Evolutionary conservation across 2,888 invertebrate genomes (phyloP).

Genomic region (Cephus pygmeus): DNA sequence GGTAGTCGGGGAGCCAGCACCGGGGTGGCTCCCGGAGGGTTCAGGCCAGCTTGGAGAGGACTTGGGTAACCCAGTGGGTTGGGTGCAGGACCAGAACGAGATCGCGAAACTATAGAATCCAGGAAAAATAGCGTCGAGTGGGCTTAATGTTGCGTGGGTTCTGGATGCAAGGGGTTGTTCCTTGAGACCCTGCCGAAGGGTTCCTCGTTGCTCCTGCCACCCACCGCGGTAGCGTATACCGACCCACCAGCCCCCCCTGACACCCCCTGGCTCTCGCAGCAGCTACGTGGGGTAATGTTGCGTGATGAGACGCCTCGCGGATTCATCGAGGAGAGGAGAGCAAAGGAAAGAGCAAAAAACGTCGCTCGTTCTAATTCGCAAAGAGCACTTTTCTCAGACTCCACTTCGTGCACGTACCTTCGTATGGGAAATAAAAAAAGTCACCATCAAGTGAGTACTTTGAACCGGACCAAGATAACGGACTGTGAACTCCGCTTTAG

Average conservation of each 20-base stretch:
- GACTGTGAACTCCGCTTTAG: background rate
- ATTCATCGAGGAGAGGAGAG: conserved; percentile 49
- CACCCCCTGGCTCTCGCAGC: conserved; percentile 17
- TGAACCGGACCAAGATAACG: background rate
- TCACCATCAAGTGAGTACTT: background rate
- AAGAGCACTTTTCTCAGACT: conserved; percentile 54
- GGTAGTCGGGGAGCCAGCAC: background rate
- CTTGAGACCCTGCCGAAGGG: background rate
- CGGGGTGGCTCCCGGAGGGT: background rate
- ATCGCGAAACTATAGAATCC: conserved; percentile 34
- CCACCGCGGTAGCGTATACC: background rate
- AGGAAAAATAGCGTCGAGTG: conserved; percentile 51
- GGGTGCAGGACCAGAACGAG: conserved; percentile 10
- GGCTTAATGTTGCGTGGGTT: conserved; percentile 58
- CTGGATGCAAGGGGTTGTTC: conserved; percentile 48
- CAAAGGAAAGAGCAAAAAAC: conserved; percentile 21
- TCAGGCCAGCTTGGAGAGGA: conserved; percentile 5
- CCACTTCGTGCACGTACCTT: background rate
- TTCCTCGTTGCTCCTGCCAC: background rate
- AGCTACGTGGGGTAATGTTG: conserved; percentile 60
- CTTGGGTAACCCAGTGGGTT: background rate
- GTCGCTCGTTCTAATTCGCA: conserved; percentile 53
- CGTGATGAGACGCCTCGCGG: conserved; percentile 65
- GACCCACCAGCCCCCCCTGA: background rate
- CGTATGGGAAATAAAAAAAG: background rate